phyloP scores from a whole-genome alignment of 2,888 invertebrate species.

The Drosophila cognata region DNA sequence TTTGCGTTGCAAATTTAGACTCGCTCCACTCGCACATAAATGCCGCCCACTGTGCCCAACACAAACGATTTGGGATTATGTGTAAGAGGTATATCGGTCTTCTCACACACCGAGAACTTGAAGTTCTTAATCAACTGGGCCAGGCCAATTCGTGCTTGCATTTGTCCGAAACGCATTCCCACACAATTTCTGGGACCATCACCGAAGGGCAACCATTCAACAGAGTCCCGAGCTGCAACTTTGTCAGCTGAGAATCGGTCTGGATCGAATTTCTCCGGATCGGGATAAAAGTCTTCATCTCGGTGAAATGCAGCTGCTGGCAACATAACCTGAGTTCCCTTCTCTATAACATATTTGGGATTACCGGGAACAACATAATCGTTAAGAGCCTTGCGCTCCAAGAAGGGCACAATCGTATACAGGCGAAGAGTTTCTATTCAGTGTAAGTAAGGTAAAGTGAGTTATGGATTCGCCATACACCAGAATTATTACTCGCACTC shows the following conservation, averaged over 20 bases:
- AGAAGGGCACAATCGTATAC: constrained; percentile 86
- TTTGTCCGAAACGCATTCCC: constrained; percentile 82
- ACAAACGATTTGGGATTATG: constrained; percentile 59
- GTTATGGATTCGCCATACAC: neutral
- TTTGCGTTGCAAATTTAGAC: neutral
- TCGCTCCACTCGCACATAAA: constrained; percentile 23
- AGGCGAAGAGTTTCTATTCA: constrained; percentile 86
- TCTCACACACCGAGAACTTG: constrained; percentile 62
- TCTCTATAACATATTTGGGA: constrained; percentile 85
- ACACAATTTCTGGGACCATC: constrained; percentile 83
- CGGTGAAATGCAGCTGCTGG: constrained; percentile 86
- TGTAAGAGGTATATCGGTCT: constrained; percentile 68
- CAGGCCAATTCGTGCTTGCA: constrained; percentile 81
- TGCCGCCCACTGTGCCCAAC: constrained; percentile 58
- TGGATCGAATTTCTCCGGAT: constrained; percentile 88
- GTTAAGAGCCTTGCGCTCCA: constrained; percentile 86
- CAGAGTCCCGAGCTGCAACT: constrained; percentile 85
- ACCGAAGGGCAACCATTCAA: constrained; percentile 82
- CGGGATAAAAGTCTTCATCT: constrained; percentile 85
- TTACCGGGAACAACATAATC: constrained; percentile 86
- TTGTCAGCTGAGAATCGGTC: constrained; percentile 87
- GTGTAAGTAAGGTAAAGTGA: neutral
- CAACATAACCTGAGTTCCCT: constrained; percentile 74
- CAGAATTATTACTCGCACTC: neutral
- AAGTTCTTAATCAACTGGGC: constrained; percentile 73